Evolutionary conservation across 1,140 invertebrate species (phyloP).

Genomic region (Psix sp.): DNA sequence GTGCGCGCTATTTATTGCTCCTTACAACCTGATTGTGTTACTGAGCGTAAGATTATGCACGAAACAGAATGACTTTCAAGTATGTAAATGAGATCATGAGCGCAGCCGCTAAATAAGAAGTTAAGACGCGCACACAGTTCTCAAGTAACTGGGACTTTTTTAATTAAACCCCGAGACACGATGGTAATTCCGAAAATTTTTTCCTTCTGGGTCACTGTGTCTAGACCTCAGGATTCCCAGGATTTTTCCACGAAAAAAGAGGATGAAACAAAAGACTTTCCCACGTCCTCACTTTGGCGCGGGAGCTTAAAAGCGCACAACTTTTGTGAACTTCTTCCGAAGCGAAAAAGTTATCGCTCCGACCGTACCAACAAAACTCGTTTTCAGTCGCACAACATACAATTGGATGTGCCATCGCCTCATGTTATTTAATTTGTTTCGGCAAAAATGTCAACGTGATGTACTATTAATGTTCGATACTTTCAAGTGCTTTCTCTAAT

Average conservation of each 20-base stretch:
- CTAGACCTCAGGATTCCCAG: constrained; percentile 40
- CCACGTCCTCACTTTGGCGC: constrained; percentile 13
- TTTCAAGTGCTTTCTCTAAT: not conserved
- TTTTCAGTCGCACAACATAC: constrained; percentile 23
- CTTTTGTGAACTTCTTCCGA: constrained; percentile 17
- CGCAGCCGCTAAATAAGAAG: constrained; percentile 49
- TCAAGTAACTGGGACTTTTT: constrained; percentile 35
- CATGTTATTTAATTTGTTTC: constrained; percentile 30
- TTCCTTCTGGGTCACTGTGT: constrained; percentile 53
- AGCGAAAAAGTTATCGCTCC: constrained; percentile 38
- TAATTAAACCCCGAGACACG: constrained; percentile 47
- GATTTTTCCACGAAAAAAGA: constrained; percentile 25
- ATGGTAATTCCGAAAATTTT: constrained; percentile 40
- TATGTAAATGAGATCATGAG: constrained; percentile 52
- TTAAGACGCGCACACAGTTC: constrained; percentile 11
- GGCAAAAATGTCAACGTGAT: constrained; percentile 18
- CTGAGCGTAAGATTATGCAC: constrained; percentile 40
- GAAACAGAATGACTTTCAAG: constrained; percentile 45
- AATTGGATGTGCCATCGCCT: constrained; percentile 26
- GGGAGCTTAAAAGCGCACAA: constrained; percentile 32
- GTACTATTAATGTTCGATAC: constrained; percentile 3
- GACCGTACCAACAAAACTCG: constrained; percentile 18
- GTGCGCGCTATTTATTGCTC: constrained; percentile 32
- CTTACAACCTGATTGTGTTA: constrained; percentile 38
- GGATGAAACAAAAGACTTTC: constrained; percentile 44